Percentiles rank a stretch among this genome's conserved stretches.
Evolutionary conservation across 64 coral and sea anemone genomes (phyloP).

Genomic region (Stichodactyla mertensii): DNA sequence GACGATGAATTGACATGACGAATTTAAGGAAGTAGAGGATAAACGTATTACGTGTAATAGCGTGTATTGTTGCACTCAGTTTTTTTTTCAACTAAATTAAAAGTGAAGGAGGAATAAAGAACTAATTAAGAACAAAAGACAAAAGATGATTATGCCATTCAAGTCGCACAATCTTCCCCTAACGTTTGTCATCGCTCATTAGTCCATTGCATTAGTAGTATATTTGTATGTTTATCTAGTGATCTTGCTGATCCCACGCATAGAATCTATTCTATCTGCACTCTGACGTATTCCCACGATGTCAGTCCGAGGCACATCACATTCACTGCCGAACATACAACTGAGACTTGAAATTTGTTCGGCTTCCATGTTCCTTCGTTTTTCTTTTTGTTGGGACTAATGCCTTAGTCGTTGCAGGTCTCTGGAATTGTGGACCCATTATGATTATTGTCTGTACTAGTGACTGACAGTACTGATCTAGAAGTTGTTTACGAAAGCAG

Average conservation of each 20-base stretch:
- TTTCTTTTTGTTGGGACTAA: not conserved
- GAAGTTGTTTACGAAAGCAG: not conserved
- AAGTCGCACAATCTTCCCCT: not conserved
- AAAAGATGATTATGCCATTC: not conserved
- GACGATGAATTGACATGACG: not conserved
- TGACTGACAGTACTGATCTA: not conserved
- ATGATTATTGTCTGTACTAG: too few relatives aligned
- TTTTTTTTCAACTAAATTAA: not conserved
- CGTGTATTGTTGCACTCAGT: not conserved
- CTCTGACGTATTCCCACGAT: constrained; percentile 21
- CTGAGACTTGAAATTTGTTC: not conserved
- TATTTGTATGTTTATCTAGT: constrained; percentile 13
- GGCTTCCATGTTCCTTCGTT: not conserved
- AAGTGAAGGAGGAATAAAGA: not conserved
- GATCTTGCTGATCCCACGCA: not conserved
- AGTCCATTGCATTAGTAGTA: not conserved
- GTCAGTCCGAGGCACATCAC: not conserved
- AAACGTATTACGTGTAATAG: not conserved
- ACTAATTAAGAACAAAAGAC: not conserved
- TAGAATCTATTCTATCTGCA: not conserved
- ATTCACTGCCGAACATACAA: not conserved
- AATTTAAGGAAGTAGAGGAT: not conserved
- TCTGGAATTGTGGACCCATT: too few relatives aligned
- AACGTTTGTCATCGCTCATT: constrained; percentile 16
- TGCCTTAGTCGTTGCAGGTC: too few relatives aligned